phyloP scores from a whole-genome alignment of 2,797 vertebrate species.

The Anas bernieri region DNA sequence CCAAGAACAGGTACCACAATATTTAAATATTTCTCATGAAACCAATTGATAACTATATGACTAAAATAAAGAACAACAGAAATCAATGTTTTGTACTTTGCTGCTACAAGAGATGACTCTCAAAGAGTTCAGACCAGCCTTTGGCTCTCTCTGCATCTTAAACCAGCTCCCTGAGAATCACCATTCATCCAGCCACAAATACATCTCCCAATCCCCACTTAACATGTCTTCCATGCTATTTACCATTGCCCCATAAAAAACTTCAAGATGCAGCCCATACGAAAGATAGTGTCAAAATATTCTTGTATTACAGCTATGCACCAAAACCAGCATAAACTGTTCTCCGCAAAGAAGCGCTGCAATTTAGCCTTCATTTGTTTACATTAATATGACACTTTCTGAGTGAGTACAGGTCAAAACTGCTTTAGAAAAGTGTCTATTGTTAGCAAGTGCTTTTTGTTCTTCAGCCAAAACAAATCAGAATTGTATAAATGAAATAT shows the following conservation, averaged over 20 bases:
- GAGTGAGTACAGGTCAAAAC: background rate
- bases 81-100: background rate
- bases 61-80: background rate
- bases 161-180: background rate
- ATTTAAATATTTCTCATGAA: background rate
- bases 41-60: background rate
- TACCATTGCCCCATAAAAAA: background rate
- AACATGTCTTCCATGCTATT: background rate
- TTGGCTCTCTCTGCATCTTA: background rate
- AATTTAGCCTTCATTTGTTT: background rate
- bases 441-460: background rate
- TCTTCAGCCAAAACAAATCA: background rate
- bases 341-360: background rate
- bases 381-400: background rate
- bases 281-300: background rate
- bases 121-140: background rate
- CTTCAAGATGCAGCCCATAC: background rate
- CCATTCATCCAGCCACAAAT: background rate
- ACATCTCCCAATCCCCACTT: background rate
- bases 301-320: background rate
- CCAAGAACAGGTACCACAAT: too few species aligned
- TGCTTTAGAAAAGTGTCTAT: background rate
- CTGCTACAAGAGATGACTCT: background rate
- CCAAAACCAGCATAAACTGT: background rate
- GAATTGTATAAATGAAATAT: background rate